These are phyloP conservation scores for Calliopum simillimum DNA, from an alignment of 2,888 invertebrate species.

Conservation along the genomic window DNA sequence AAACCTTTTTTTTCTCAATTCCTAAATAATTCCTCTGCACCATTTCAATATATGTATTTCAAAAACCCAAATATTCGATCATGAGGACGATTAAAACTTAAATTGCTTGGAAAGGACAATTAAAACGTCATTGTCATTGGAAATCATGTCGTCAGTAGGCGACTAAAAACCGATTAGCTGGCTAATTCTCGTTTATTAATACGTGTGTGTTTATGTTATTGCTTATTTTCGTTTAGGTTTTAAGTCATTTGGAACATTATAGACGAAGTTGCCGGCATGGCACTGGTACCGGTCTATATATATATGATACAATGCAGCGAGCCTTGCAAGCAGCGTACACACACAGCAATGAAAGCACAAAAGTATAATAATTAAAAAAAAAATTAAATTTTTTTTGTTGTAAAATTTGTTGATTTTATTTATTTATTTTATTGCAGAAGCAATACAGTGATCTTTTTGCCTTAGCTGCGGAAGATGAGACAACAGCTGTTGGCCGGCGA, in stretches of 20 bases:
- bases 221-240: slow-evolving; percentile 71
- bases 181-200: background rate
- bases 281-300: slow-evolving; percentile 83
- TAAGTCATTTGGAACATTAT: slow-evolving; percentile 93
- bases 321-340: slow-evolving; percentile 90
- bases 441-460: slow-evolving; percentile 92
- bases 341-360: slow-evolving; percentile 88
- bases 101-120: too few species aligned
- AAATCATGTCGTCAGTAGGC: too few species aligned
- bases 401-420: slow-evolving; percentile 29
- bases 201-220: background rate
- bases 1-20: too few species aligned
- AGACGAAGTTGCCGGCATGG: slow-evolving; percentile 75
- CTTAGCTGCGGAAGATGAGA: slow-evolving; percentile 89
- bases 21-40: too few species aligned
- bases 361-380: slow-evolving; percentile 67
- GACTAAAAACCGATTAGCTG: too few species aligned
- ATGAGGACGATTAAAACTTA: too few species aligned
- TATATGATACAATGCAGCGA: slow-evolving; percentile 90
- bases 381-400: slow-evolving; percentile 19
- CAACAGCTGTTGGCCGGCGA: slow-evolving; percentile 73
- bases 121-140: background rate
- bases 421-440: slow-evolving; percentile 70
- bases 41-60: too few species aligned
- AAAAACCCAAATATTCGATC: too few species aligned